A percentile compares a stretch with the other conserved stretches of the same genome.
Evolutionary conservation across 1,140 invertebrate genomes (phyloP).

Genomic region (Neodiprion lecontei): DNA sequence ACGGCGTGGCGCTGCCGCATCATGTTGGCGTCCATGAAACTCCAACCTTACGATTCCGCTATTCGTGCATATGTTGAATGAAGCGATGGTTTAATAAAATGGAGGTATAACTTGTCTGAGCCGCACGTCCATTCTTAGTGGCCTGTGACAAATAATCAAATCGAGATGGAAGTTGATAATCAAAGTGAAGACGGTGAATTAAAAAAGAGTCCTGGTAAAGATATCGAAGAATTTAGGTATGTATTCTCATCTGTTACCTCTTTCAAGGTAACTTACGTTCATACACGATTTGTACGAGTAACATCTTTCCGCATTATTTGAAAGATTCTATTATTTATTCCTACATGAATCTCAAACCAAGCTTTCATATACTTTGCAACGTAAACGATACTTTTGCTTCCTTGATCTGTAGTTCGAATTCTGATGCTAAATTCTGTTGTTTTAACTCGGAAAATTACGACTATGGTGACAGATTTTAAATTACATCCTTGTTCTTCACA

Average conservation of each 20-base stretch:
- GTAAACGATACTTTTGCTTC: constrained; percentile 25
- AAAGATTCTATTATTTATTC: not conserved
- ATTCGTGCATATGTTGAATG: no score
- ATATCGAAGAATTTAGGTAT: constrained; percentile 71
- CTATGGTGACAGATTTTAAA: not conserved
- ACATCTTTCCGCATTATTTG: not conserved
- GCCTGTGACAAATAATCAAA: constrained; percentile 35
- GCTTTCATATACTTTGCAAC: constrained; percentile 28
- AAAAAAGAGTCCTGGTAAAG: constrained; percentile 69
- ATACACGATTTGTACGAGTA: no score
- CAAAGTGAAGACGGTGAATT: constrained; percentile 79
- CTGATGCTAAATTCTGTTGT: no score
- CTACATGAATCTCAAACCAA: constrained; percentile 9
- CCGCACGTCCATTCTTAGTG: no score
- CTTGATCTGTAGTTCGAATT: constrained; percentile 9
- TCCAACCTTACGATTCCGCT: no score
- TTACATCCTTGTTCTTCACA: constrained; percentile 40
- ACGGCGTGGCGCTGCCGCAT: no score
- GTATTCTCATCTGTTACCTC: constrained; percentile 11
- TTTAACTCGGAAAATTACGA: no score
- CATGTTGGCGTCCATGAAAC: no score
- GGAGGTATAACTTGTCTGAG: no score
- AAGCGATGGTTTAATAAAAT: no score
- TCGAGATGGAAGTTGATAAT: constrained; percentile 64
- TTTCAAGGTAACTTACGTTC: constrained; percentile 18